Conservation (phyloP, 2,113 vertebrate genomes). For the Parus major region DNA sequence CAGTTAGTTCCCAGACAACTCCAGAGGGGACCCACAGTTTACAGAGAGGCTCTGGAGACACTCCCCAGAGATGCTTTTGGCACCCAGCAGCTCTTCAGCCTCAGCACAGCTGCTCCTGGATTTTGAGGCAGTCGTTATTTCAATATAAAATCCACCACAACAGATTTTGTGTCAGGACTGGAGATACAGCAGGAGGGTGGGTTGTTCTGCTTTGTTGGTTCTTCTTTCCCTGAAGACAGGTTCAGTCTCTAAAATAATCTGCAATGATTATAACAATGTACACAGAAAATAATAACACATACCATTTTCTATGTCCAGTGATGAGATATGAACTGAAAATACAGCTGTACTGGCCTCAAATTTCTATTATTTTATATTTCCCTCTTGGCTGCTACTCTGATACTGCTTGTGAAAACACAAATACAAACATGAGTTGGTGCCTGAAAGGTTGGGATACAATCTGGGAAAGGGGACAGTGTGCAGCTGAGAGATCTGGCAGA, state of each 20-base stretch:
- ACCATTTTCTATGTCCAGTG: not conserved
- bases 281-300: not conserved
- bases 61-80: not conserved
- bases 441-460: not conserved
- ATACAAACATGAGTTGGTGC: not conserved
- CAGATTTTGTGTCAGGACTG: not conserved
- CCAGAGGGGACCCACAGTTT: not conserved
- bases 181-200: not conserved
- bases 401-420: not conserved
- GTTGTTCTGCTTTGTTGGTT: not conserved
- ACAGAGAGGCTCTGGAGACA: not conserved
- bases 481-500: not conserved
- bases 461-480: not conserved
- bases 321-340: not conserved
- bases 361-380: not conserved
- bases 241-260: not conserved
- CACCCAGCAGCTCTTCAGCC: not conserved
- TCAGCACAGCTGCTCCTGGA: not conserved
- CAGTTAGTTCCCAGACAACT: not conserved
- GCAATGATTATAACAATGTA: not conserved
- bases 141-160: not conserved
- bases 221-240: not conserved
- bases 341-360: not conserved
- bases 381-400: not conserved
- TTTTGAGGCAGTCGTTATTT: not conserved